Conservation (phyloP, 37 sponge, comb jelly and placozoan species). For the Amphimedon queenslandica region DNA sequence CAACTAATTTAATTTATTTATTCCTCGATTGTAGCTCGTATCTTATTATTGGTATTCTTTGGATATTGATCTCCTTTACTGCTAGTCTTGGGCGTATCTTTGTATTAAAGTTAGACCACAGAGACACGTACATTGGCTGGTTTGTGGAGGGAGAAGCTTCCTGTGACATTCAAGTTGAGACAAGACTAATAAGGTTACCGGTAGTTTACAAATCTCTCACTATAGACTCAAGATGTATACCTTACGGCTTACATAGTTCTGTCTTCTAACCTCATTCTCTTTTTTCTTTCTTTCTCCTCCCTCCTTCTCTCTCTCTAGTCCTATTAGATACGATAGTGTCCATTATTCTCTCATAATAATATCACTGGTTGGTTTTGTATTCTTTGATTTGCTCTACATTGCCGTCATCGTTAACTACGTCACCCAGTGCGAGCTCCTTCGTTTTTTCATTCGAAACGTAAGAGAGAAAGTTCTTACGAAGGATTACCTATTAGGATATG, state of each 20-base stretch:
- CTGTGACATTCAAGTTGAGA: too few species aligned
- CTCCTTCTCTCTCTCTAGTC: neutral
- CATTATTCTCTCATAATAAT: slow-evolving; percentile 8
- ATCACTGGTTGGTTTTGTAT: slow-evolving; percentile 14
- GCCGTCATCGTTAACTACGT: slow-evolving; percentile 27
- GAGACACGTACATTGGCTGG: neutral
- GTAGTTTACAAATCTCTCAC: too few species aligned
- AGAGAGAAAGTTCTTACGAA: slow-evolving; percentile 7
- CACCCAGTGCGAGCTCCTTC: slow-evolving; percentile 35
- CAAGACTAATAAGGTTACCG: too few species aligned
- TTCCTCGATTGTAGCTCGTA: neutral
- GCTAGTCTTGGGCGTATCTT: neutral
- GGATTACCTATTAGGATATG: neutral
- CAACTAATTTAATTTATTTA: neutral
- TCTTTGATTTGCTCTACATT: slow-evolving; percentile 43
- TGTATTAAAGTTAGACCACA: neutral
- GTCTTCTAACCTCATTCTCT: too few species aligned
- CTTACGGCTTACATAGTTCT: too few species aligned
- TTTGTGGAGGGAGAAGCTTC: too few species aligned
- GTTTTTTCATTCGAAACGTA: slow-evolving; percentile 22
- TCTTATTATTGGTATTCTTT: neutral
- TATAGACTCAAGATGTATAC: too few species aligned
- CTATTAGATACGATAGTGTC: neutral
- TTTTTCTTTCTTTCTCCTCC: neutral
- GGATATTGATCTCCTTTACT: neutral